Evolutionary conservation across 2,797 vertebrate species (phyloP), one percentile per base, ranked within the genome.

Genomic region (Gymnodraco acuticeps): DNA sequence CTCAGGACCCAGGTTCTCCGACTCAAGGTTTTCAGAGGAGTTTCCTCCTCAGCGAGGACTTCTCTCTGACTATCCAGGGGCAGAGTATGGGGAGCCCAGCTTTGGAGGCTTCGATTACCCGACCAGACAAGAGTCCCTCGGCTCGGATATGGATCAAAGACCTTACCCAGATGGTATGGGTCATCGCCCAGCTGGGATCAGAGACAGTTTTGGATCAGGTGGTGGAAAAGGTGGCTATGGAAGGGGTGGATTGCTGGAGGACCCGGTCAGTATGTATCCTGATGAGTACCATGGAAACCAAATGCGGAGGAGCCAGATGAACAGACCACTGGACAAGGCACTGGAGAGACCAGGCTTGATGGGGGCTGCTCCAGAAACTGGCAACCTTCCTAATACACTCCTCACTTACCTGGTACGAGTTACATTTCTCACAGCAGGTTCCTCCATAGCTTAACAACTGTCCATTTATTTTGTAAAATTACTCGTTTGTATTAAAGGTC

Each of bases 361-460:
- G 88, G 90, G 90, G 61, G 74, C 72, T 38, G 65, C 66, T 43
- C 80, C 86, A 13, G 90, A 93, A 16, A 64, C 62, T 60, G 84
- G 73, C 63, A 92, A 27, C 79, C 85, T 92, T 12, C 91, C 94
- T 1, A 72, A 89, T 43, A 91, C 93, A 3, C 81, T 96, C 45
- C 93, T 96, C 5, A 77, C 75, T 72, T 95, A 95, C 72, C 82
- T 96, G 93, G 95, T 96, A 87, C 1, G 64, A 51, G 14, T 69
- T 17, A 31, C 19, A 43, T 33, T 58, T 56, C 54, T 58, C 9
- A 2, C 5, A 50, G 5, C 23, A 4, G 38, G 12, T 45, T 46
- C 43, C 6, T 38, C 4, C 3, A 5, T 2, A 54, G n/a, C 3
- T 13, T 62, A 12, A 23, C 0, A 10, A 43, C n/a, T 50, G 11